Evolutionary conservation across 2,888 invertebrate species (phyloP), one percentile per base, ranked within the genome.

Genomic region (Chironomus tentans): DNA sequence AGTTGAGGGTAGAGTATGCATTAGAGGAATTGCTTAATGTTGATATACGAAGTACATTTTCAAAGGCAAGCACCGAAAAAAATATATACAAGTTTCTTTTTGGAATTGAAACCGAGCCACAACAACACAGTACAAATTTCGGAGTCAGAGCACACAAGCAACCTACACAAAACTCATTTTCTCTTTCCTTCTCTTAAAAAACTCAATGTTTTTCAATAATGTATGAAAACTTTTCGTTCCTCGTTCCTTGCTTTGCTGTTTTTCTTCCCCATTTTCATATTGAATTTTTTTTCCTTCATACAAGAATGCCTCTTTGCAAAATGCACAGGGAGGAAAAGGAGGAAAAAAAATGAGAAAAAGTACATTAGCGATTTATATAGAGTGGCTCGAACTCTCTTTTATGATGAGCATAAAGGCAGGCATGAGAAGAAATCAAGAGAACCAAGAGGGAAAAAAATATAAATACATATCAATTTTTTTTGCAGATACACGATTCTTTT

Each of bases 151-250:
- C 38, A 38, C 38, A 38, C 38, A 38, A 38, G 38, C 56, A 48
- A 74, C 74, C 74, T 74, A 74, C 74, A 74, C 74, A 46, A 74
- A 71, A 74, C 13, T 68, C n/a, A 65, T 68, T 74, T 74, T 74
- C 74, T 68, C 74, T 74, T 74, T 74, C 24, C 65, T 68, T 74
- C 61, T 74, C 61, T 62, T 28, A 18, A 48, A 6, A 38, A 18
- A 50, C 50, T 71, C 38, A 38, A 38, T 38, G 38, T 24, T 71
- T 56, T 72, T 72, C 68, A 68, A 65, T 74, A 65, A 68, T 74
- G 74, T 74, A 74, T 74, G 74, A 62, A 65, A 38, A 65, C 13
- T 74, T 74, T 74, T 73, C 38, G 24, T 46, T 73, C 70, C 56
- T 56, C 22, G 7, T 22, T 72, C 61, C 72, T 61, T 56, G 65